Base-by-base conservation (phyloP, 2,797 vertebrate species). In the Etheostoma perlongum region DNA sequence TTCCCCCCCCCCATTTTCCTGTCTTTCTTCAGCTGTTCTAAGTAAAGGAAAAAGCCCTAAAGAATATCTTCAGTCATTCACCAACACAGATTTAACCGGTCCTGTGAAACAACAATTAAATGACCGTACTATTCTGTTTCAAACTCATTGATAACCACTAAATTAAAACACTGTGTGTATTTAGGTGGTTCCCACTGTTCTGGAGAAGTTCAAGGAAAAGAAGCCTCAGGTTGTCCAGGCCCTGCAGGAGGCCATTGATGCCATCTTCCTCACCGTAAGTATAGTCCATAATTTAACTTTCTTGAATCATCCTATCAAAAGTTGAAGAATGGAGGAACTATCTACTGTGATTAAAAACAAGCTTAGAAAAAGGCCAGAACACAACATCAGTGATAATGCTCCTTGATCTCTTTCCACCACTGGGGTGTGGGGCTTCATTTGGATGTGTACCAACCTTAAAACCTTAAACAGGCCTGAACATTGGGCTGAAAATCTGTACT, bases 131-230 rank as follows among this genome's bases (percentile, higher is more conserved):
- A 2, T 48, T 54, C 6, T 15, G 16, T 36, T 33, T 63, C 10
- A 13, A 54, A 57, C 18, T 47, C 15, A 14, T 5, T 49, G 42
- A 21, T 42, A 5, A 12, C 16, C 13, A 12, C 60, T 79, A 15
- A 70, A 64, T 40, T 2, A 13, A n/a, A 52, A 6, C 59, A 25
- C 0, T 66, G 9, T 73, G 15, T 72, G n/a, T 82, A 40, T 57
- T 4, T 59, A 99, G 98, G 97, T 98, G 77, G 97, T 98, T 90
- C 97, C 98, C 91, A 98, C 98, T 18, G 95, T 99, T 86, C 89
- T 99, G 77, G 98, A 99, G 86, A 99, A 99, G 92, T 99, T 99
- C 77, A 99, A 99, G 86, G 98, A 99, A 90, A 99, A 99, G 93
- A 99, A 99, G 69, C 96, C 96, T 84, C 97, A 98, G 83, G 98